These are phyloP conservation scores for Blennius ocellaris DNA, from an alignment of 2,113 vertebrate genomes.

Conservation along the genomic window DNA sequence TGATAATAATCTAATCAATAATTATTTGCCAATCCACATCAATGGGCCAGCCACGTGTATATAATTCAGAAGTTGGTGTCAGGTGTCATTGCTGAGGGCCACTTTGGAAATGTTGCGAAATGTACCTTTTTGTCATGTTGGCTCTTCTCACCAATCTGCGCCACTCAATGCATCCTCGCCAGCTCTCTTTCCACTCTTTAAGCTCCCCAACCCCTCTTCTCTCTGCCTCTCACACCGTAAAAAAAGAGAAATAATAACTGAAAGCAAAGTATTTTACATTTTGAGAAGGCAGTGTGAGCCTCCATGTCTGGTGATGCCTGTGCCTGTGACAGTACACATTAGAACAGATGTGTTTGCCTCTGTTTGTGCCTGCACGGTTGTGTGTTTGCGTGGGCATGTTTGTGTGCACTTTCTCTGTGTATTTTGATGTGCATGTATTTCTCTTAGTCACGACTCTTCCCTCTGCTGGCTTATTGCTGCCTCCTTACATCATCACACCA, in stretches of 20 bases:
- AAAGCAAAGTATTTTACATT: constrained; percentile 33
- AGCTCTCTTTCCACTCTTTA: constrained; percentile 20
- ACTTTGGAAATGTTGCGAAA: constrained; percentile 24
- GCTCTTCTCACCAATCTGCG: constrained; percentile 37
- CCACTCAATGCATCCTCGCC: constrained; percentile 32
- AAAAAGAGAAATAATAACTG: background rate
- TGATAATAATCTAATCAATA: too few relatives aligned
- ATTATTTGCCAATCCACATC: too few relatives aligned
- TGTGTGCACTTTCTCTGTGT: constrained; percentile 27
- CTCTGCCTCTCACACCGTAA: background rate
- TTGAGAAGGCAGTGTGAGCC: constrained; percentile 13
- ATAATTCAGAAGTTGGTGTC: background rate
- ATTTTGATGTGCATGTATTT: constrained; percentile 24
- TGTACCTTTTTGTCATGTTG: constrained; percentile 52
- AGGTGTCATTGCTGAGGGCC: constrained; percentile 36
- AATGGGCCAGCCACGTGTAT: background rate
- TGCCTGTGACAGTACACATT: constrained; percentile 42
- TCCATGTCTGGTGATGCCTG: constrained; percentile 6
- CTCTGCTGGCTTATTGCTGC: constrained; percentile 55
- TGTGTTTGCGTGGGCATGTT: constrained; percentile 32
- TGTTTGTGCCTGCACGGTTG: constrained; percentile 15
- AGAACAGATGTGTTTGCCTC: constrained; percentile 37
- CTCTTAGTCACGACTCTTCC: constrained; percentile 50
- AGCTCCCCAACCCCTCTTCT: constrained; percentile 11
- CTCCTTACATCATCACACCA: constrained; percentile 62